Conservation (phyloP, 2,113 vertebrate genomes). For the Psittacula cyanocephala region DNA sequence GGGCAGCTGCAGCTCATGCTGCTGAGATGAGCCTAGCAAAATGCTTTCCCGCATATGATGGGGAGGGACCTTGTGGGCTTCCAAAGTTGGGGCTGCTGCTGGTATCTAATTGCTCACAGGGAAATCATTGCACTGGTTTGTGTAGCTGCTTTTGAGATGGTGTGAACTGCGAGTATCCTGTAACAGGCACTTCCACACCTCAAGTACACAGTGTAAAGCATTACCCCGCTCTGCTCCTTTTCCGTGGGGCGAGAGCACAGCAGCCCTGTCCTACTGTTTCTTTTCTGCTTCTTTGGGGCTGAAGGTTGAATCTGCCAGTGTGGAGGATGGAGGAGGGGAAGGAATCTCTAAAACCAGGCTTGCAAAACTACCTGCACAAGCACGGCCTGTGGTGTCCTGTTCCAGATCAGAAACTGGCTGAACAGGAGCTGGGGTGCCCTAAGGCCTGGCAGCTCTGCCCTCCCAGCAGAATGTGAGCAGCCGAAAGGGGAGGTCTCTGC, state of each 20-base stretch:
- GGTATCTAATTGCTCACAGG: not conserved
- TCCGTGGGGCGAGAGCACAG: not conserved
- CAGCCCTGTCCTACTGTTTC: not conserved
- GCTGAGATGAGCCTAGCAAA: not conserved
- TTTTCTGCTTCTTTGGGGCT: not conserved
- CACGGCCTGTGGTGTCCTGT: not conserved
- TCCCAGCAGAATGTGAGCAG: not conserved
- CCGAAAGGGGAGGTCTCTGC: not conserved
- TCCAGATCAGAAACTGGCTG: not conserved
- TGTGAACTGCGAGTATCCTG: not conserved
- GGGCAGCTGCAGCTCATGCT: not conserved
- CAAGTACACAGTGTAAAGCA: accelerated
- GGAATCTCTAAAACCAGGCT: not conserved
- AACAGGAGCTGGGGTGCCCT: not conserved
- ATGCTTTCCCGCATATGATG: not conserved
- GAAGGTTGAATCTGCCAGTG: not conserved
- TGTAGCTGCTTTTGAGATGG: not conserved
- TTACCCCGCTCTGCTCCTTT: too few relatives aligned
- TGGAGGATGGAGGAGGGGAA: not conserved
- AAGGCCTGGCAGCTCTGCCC: not conserved
- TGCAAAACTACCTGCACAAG: not conserved
- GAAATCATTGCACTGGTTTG: not conserved
- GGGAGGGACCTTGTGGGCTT: too few relatives aligned
- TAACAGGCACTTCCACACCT: not conserved
- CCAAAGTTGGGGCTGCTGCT: not conserved